Base-by-base conservation (phyloP, 2,888 invertebrate species). In the Polymixis lichenea region DNA sequence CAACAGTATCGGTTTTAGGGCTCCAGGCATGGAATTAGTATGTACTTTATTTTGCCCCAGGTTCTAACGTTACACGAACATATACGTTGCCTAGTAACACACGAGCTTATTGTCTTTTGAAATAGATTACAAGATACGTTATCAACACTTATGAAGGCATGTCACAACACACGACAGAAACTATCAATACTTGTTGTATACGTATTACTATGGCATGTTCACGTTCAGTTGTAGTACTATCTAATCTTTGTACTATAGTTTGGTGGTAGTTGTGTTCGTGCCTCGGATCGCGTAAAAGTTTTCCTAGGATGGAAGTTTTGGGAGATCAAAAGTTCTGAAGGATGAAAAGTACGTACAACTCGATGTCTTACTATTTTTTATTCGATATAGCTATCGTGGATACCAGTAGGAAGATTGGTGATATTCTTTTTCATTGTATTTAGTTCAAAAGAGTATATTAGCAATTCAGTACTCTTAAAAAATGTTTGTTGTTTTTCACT, bases 121-220 rank as follows among this genome's bases (percentile, higher is more conserved):
- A 82, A 68, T 53, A 55, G 58, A 77, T 80, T 82, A 77, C 58
- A 55, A 53, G 81, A 82, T 80, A 68, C 25, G 68, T 72, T 82
- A 80, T 80, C 80, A 67, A 46, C 38, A 67, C 81, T 66, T 58
- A 43, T 81, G 49, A 65, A 65, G 32, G 43, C 61, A 25, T 70
- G 77, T 81, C 62, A 68, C 46, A 56, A 60, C 58, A 49, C 58
- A 65, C 68, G 25, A 65, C 53, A 65, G 49, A 77, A 71, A 65
- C 68, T 68, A 61, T 51, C 55, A 69, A 65, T 72, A 51, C 64
- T n/a, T 68, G 77, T 68, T 68, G 38, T 81, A 49, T 65, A 55
- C n/a, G 25, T 32, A 61, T 56, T 56, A 61, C 46, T 56, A 56
- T 17, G 49, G 2, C 43, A 19, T 46, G n/a, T 56, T 56, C 51